Evolutionary conservation across 2,113 vertebrate species (phyloP), one percentile per base, ranked within the genome.

Genomic region (Tichodroma muraria): DNA sequence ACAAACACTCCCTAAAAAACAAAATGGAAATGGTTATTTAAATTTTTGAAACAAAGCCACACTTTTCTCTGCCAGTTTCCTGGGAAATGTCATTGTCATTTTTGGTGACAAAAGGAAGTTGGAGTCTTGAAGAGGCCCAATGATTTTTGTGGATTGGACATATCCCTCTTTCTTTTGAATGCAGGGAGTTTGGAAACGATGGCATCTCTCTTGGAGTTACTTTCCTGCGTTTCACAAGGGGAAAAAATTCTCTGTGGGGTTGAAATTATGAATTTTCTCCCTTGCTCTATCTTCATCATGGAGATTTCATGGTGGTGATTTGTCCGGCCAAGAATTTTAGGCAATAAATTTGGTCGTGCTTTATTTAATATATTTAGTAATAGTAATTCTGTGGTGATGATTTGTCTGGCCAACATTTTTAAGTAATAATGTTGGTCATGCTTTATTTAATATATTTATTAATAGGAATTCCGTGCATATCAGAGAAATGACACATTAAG

Each of bases 181-280:
- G 53, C 35, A 27, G 2, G 25, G 50, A 28, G 8, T 75, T 88
- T 52, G 17, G 22, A 70, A 85, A 3, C 1, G 7, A 17, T 28
- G 30, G 3, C 0, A 0, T 40, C 33, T 53, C 63, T 40, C 56
- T 8, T 63, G 44, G 9, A 56, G 15, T 25, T 19, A 11, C 8
- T 92, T n/a, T 8, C 61, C 24, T 30, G 7, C 23, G 10, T 84
- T 75, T 61, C 57, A 60, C 6, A 16, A 10, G 3, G 4, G 8
- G 8, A 13, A 30, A 8, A 37, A 38, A 9, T 79, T 24, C n/a
- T 21, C 8, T 31, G 52, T 11, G 37, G 4, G 7, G 5, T 42
- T 72, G 40, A 38, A 75, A 42, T 31, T 1, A 12, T 25, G 52
- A 63, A 63, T 83, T 81, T 10, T 80, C 49, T 44, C 40, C 22